phyloP scores from a whole-genome alignment of 1,140 invertebrate species.

The Cherax quadricarinatus region DNA sequence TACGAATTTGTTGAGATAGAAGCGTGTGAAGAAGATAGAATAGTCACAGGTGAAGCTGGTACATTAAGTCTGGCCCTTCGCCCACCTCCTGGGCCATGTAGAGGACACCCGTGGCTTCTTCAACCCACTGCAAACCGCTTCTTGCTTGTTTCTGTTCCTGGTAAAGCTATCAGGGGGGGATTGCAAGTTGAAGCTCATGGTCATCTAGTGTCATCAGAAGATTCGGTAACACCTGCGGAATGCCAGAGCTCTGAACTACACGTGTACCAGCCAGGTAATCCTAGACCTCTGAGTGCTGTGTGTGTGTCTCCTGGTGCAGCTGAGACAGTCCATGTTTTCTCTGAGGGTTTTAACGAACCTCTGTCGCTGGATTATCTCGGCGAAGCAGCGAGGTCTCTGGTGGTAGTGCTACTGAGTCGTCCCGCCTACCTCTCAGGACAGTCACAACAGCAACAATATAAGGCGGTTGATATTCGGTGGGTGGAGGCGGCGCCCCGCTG shows the following conservation, averaged over 20 bases:
- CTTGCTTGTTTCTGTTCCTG: slow-evolving; percentile 70
- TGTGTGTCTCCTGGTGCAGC: slow-evolving; percentile 70
- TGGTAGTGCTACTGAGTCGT: slow-evolving; percentile 67
- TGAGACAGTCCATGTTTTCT: slow-evolving; percentile 71
- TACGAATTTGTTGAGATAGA: slow-evolving; percentile 72
- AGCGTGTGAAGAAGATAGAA: slow-evolving; percentile 69
- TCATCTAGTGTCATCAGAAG: slow-evolving; percentile 50
- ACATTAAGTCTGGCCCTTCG: slow-evolving; percentile 65
- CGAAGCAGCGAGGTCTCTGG: slow-evolving; percentile 59
- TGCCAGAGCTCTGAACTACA: slow-evolving; percentile 71
- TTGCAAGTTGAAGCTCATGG: slow-evolving; percentile 62
- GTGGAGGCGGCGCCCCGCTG: slow-evolving; percentile 70
- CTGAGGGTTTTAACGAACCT: slow-evolving; percentile 69
- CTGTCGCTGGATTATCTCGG: slow-evolving; percentile 70
- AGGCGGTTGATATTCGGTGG: slow-evolving; percentile 61
- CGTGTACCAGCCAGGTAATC: slow-evolving; percentile 72
- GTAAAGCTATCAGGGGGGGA: slow-evolving; percentile 64
- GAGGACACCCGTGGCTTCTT: slow-evolving; percentile 72
- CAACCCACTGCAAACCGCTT: slow-evolving; percentile 63
- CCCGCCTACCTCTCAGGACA: slow-evolving; percentile 63
- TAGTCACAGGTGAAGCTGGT: slow-evolving; percentile 68
- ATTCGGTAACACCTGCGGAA: slow-evolving; percentile 42
- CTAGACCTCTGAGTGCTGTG: slow-evolving; percentile 67
- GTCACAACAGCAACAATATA: slow-evolving; percentile 31
- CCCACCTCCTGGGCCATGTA: slow-evolving; percentile 67